Base-by-base conservation (phyloP, 1,140 invertebrate species). In the Battus philenor region DNA sequence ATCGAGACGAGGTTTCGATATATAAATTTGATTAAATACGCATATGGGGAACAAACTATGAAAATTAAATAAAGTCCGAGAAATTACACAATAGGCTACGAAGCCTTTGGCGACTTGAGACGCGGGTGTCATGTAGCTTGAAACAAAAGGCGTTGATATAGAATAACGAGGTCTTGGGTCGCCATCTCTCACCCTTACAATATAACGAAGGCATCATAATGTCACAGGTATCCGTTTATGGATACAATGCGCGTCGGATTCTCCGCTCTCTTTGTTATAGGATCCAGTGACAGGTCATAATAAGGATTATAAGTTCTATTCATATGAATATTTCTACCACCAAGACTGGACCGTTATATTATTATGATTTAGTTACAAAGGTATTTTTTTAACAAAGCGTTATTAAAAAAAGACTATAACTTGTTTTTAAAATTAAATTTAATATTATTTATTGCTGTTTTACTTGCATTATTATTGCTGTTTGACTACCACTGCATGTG, bases 171-270 rank as follows among this genome's bases (percentile, higher is more conserved):
- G 32, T 34, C 32, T n/a, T 17, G 11, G 16, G 9, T 33, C 31
- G 31, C 13, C 13, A 9, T 9, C 1, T 10, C 4, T 33, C 18
- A 34, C 17, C 32, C 9, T 8, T 34, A 22, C 20, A 34, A 34
- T 34, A 34, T 17, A 18, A 34, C 17, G 3, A 18, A 11, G 32
- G 20, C 32, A 16, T 34, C 32, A 34, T 20, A 34, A 34, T 18
- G 32, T 34, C 32, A 20, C 4, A 1, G 32, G 17, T 34, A 18
- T 34, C 32, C 32, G 32, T 34, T 20, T 34, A 34, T 34, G 16
- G 16, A 34, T 17, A 34, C 32, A 34, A 34, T 20, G 13, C 17
- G 32, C 9, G 32, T 34, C 17, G 32, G 32, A 9, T 34, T 34
- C 32, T 1, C 16, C n/a, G 2, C 7, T 20, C 32, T 15, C 32